These are phyloP conservation scores for Tylochromis polylepis DNA, from an alignment of 2,113 vertebrate species.

Conservation along the genomic window DNA sequence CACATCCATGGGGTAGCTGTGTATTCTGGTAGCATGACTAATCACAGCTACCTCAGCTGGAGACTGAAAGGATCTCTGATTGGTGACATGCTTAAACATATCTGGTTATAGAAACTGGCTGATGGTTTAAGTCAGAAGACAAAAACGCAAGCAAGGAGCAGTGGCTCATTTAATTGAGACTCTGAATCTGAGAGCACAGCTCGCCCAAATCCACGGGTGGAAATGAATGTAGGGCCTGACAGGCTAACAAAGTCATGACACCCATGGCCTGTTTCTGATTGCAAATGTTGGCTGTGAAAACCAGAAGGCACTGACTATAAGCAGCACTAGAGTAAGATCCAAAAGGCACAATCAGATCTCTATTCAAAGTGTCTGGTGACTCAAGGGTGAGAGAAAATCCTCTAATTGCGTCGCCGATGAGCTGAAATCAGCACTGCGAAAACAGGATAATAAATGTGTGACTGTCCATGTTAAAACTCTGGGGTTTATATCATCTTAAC, in stretches of 20 bases:
- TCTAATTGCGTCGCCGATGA: not conserved
- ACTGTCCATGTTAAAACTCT: not conserved
- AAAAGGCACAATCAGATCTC: slow-evolving; percentile 15
- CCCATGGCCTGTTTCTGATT: not conserved
- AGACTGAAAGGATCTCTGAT: not conserved
- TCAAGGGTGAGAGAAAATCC: not conserved
- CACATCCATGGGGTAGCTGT: not conserved
- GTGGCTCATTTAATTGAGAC: not conserved
- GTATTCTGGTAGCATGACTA: not conserved
- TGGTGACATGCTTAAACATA: not conserved
- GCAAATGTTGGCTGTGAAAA: not conserved
- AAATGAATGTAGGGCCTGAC: not conserved
- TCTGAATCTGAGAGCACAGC: not conserved
- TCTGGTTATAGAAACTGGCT: not conserved
- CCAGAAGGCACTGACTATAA: not conserved
- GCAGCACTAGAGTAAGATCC: not conserved
- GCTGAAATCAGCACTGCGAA: not conserved
- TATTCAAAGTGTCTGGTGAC: not conserved
- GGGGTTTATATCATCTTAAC: not conserved
- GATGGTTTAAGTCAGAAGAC: not conserved
- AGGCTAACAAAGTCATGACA: not conserved
- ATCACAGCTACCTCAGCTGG: slow-evolving; percentile 16
- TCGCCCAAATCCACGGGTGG: not conserved
- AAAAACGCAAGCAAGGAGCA: not conserved
- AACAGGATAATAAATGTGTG: not conserved